These are phyloP conservation scores for Limnephilus auricula DNA, from an alignment of 2,888 invertebrate species.

Conservation along the genomic window DNA sequence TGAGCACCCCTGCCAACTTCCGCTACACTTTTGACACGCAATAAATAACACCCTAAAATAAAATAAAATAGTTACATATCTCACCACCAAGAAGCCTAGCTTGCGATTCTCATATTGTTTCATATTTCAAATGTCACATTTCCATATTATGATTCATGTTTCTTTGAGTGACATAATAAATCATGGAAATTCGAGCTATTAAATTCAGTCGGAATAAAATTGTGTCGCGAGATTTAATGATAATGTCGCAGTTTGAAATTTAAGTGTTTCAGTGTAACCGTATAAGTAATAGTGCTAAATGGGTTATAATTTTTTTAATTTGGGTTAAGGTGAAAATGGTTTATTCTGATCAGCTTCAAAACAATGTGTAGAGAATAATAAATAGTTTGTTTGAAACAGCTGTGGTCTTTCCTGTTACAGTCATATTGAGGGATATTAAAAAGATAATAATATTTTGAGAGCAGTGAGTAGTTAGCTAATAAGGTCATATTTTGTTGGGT, in stretches of 20 bases:
- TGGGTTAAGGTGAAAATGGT: neutral
- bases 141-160: neutral
- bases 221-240: neutral
- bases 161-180: neutral
- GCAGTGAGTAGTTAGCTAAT: neutral
- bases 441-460: neutral
- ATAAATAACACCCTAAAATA: neutral
- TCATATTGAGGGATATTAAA: neutral
- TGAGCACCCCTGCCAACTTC: constrained; percentile 9
- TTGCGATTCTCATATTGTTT: neutral
- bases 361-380: neutral
- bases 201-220: neutral
- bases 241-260: neutral
- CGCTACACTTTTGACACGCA: neutral
- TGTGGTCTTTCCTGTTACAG: neutral
- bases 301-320: neutral
- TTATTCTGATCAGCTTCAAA: neutral
- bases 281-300: neutral
- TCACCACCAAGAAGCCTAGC: neutral
- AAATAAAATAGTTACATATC: neutral
- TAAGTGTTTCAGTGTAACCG: neutral
- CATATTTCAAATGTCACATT: neutral
- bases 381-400: neutral
- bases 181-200: constrained; percentile 13
- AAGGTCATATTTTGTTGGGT: neutral